These are phyloP conservation scores for Oscheius sp. DNA, from an alignment of 2,888 invertebrate genomes.

Conservation along the genomic window DNA sequence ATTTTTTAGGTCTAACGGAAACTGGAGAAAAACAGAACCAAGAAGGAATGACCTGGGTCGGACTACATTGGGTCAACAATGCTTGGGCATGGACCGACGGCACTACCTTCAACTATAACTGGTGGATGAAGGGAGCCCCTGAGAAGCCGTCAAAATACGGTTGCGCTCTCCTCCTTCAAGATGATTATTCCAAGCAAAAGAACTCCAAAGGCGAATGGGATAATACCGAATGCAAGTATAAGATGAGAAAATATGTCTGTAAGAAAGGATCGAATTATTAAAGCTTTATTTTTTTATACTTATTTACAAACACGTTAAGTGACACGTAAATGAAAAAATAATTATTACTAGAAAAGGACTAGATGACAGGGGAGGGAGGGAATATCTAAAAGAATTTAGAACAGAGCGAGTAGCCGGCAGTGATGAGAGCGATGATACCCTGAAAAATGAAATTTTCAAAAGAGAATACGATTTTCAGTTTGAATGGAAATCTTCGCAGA, in stretches of 20 bases:
- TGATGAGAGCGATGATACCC: not conserved
- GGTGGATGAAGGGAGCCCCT: constrained; percentile 17
- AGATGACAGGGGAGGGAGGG: not conserved
- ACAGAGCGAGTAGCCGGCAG: not conserved
- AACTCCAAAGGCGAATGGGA: constrained; percentile 14
- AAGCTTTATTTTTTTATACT: not conserved
- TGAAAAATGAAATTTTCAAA: not conserved
- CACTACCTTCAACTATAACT: not conserved
- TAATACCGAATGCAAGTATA: constrained; percentile 5
- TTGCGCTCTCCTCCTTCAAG: not conserved
- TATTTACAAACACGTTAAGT: not conserved
- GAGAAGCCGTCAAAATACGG: not conserved
- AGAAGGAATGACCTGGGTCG: constrained; percentile 29
- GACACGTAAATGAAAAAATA: constrained; percentile 1
- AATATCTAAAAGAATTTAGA: not conserved
- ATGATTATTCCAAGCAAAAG: not conserved
- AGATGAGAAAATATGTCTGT: constrained; percentile 27
- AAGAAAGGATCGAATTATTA: constrained; percentile 23
- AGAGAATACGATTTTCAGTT: no score
- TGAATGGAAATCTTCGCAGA: no score
- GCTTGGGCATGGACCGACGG: constrained; percentile 30
- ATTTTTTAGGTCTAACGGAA: not conserved
- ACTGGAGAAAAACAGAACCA: constrained; percentile 25
- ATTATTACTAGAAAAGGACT: not conserved
- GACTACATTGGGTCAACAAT: constrained; percentile 1